A percentile compares a stretch with the other conserved stretches of the same genome.
phyloP scores from a whole-genome alignment of 2,113 vertebrate species.

The Lampris megalopsis region DNA sequence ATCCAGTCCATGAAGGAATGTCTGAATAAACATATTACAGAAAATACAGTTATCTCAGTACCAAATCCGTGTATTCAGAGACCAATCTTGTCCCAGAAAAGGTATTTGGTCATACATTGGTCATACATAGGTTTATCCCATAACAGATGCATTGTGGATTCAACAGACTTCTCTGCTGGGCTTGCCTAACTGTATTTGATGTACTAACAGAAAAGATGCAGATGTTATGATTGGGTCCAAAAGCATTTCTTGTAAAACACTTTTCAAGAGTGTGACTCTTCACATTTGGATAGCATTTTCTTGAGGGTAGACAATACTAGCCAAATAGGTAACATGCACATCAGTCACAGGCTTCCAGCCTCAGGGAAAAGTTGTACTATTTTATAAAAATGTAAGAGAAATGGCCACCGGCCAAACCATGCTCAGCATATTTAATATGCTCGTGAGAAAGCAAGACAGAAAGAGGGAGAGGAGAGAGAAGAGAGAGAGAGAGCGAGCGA shows the following conservation, averaged over 20 bases:
- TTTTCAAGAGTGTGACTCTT: slow-evolving; percentile 39
- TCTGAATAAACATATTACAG: slow-evolving; percentile 48
- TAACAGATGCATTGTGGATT: slow-evolving; percentile 29
- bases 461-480: background rate
- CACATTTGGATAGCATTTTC: slow-evolving; percentile 54
- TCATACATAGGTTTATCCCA: background rate
- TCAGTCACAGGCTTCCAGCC: slow-evolving; percentile 65
- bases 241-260: slow-evolving; percentile 33
- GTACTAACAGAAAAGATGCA: slow-evolving; percentile 57
- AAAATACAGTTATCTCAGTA: slow-evolving; percentile 56
- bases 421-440: slow-evolving; percentile 77
- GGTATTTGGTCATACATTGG: slow-evolving; percentile 14
- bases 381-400: slow-evolving; percentile 76
- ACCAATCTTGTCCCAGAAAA: slow-evolving; percentile 35
- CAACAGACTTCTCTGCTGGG: background rate
- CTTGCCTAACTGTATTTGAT: slow-evolving; percentile 25
- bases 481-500: slow-evolving; percentile 22
- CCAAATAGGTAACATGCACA: slow-evolving; percentile 68
- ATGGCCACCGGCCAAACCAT: slow-evolving; percentile 74
- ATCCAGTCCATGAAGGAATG: slow-evolving; percentile 45
- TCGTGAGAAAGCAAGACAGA: background rate
- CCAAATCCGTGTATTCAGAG: slow-evolving; percentile 42
- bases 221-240: slow-evolving; percentile 37
- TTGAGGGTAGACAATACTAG: slow-evolving; percentile 51
- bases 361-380: slow-evolving; percentile 69